Base-by-base conservation (phyloP, 30 jellyfish, hydroid and myxozoan genomes). In the Euphysa ruthae region DNA sequence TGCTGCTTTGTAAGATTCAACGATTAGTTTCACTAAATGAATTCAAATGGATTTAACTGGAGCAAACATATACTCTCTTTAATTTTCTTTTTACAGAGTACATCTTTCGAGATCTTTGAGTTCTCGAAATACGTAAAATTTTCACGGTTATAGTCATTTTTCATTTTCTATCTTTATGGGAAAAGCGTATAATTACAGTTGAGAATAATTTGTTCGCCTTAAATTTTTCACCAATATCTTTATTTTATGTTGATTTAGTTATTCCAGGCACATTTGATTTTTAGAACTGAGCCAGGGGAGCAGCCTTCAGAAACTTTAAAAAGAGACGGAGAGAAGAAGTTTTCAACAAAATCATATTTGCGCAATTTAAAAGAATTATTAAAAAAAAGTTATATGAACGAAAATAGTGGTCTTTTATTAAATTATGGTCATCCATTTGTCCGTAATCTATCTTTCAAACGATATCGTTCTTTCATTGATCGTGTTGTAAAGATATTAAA, bases 341-440 rank as follows among this genome's bases (percentile, higher is more conserved):
- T 84, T 18, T 77, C 93, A 21, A 66, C 70, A 14, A 78, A 78
- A 71, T 21, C 81, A 1, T 84, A 78, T 29, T 57, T 85, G 35
- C 84, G 64, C 61, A 63, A 64, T 32, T 55, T 85, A 0, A 55
- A 85, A 63, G 83, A 85, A 24, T 58, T 85, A 21, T 34, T 84
- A 6, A 35, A 26, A 24, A 54, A 71, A 32, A 58, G 74, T 18
- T 78, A 85, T 44, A 85, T 85, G 96, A 83, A 73, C 71, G 85
- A 85, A 54, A 46, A 61, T 46, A 89, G 94, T 52, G 98, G 93
- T 0, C 19, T 89, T 68, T 79, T 89, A 50, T 44, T 89, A 23
- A 89, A 81, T 49, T 89, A 80, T 52, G 98, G 98, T 2, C 77
- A 66, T 22, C 94, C 89, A 0, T 79, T 26, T 27, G 71, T 74